A percentile compares a stretch with the other conserved stretches of the same genome.
Conservation (phyloP, 2,113 vertebrate genomes). For the Sander vitreus region DNA sequence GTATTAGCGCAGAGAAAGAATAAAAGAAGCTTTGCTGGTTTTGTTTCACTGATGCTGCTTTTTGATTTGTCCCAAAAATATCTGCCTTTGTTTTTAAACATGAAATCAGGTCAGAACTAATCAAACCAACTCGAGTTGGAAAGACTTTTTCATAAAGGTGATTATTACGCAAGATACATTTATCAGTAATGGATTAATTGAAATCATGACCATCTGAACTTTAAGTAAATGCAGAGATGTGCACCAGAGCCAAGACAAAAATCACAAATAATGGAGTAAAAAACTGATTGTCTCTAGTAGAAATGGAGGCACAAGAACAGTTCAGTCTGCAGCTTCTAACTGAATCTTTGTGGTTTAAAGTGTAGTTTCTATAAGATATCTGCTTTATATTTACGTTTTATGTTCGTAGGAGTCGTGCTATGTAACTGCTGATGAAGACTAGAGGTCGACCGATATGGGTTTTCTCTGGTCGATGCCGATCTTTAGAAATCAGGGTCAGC, state of each 20-base stretch:
- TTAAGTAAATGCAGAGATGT: conserved; percentile 7
- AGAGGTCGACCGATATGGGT: too few species aligned
- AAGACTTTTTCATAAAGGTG: conserved; percentile 24
- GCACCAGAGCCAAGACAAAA: conserved; percentile 9
- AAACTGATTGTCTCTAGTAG: background rate
- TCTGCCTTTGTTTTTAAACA: conserved; percentile 60
- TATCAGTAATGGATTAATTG: conserved; percentile 50
- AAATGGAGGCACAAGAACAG: background rate
- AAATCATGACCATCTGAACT: conserved; percentile 34
- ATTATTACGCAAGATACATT: conserved; percentile 27
- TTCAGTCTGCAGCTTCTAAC: too few species aligned
- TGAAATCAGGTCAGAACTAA: conserved; percentile 54
- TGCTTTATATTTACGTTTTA: too few species aligned
- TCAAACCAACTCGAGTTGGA: conserved; percentile 28
- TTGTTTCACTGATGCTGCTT: conserved; percentile 37
- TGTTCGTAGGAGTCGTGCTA: too few species aligned
- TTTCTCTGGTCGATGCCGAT: too few species aligned
- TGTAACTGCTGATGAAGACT: too few species aligned
- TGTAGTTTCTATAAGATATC: too few species aligned
- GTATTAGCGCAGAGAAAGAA: conserved; percentile 32
- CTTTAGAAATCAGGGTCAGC: too few species aligned
- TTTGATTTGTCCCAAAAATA: conserved; percentile 49
- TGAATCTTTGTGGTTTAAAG: too few species aligned
- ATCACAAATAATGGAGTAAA: conserved; percentile 5
- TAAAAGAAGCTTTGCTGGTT: conserved; percentile 44